These are phyloP conservation scores for Drosophila azteca DNA, from an alignment of 1,140 invertebrate species.

Conservation along the genomic window DNA sequence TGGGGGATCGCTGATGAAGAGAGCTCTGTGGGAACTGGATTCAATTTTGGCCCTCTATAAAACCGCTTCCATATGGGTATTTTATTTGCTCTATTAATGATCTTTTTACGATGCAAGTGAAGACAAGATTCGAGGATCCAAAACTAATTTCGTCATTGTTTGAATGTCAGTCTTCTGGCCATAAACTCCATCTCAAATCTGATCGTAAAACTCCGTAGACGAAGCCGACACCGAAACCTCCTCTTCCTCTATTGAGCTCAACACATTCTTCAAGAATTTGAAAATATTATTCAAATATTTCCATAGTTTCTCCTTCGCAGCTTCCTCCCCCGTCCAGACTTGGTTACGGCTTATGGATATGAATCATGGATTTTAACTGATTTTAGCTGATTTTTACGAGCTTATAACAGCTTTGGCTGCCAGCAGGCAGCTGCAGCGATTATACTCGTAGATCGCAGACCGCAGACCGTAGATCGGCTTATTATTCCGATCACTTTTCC, in stretches of 20 bases:
- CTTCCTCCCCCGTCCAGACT: conserved; percentile 1
- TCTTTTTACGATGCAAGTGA: conserved; percentile 22
- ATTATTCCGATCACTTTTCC: conserved; percentile 20
- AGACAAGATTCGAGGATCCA: conserved; percentile 1
- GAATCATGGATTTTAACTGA: conserved; percentile 44
- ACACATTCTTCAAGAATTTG: conserved; percentile 20
- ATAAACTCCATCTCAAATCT: conserved; percentile 24
- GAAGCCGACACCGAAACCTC: background rate
- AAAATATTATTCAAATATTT: conserved; percentile 20
- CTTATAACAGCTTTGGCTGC: conserved; percentile 41
- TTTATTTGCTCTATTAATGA: conserved; percentile 25
- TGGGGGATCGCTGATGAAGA: no score
- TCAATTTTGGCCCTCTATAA: no score
- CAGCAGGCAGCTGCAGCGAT: conserved; percentile 6
- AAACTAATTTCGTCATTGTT: conserved; percentile 30
- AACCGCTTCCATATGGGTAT: conserved; percentile 1
- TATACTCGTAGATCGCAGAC: background rate
- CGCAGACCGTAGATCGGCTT: conserved; percentile 7
- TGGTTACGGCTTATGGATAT: conserved; percentile 29
- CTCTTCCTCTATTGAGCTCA: conserved; percentile 35
- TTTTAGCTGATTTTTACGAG: conserved; percentile 49
- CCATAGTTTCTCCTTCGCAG: conserved; percentile 7
- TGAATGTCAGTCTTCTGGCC: conserved; percentile 15
- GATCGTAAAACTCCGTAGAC: conserved; percentile 30
- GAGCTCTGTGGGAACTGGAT: no score